Evolutionary conservation across 2,797 vertebrate genomes (phyloP).

Genomic region (Molossus molossus): DNA sequence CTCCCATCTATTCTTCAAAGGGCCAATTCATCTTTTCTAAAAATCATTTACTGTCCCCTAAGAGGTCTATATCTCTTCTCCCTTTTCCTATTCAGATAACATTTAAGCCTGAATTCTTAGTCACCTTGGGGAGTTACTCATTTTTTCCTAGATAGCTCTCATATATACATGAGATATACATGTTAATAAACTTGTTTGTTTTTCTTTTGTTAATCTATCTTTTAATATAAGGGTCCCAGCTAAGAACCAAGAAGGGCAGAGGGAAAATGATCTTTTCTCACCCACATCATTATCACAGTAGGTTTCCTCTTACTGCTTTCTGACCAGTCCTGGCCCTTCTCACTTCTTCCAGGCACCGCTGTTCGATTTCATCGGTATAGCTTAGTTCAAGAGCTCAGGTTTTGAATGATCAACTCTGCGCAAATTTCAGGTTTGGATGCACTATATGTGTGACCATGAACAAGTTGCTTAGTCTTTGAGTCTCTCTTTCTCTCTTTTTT

Average conservation of each 20-base stretch:
- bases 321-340: too few relatives aligned
- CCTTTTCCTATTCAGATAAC: neutral
- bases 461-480: neutral
- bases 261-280: neutral
- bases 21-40: neutral
- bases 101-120: slow-evolving; percentile 2
- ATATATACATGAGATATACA: neutral
- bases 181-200: neutral
- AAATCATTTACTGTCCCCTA: neutral
- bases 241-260: neutral
- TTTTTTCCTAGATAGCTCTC: neutral
- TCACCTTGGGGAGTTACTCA: neutral
- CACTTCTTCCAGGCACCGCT: neutral
- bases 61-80: neutral
- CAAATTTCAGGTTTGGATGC: neutral
- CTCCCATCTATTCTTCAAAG: neutral
- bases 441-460: neutral
- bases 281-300: neutral
- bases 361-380: neutral
- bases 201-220: neutral
- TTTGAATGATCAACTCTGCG: neutral
- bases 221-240: neutral
- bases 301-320: neutral
- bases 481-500: neutral
- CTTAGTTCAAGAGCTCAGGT: neutral